Conservation (phyloP, 2,797 vertebrate genomes). For the Xiphorhynchus erythropygius region DNA sequence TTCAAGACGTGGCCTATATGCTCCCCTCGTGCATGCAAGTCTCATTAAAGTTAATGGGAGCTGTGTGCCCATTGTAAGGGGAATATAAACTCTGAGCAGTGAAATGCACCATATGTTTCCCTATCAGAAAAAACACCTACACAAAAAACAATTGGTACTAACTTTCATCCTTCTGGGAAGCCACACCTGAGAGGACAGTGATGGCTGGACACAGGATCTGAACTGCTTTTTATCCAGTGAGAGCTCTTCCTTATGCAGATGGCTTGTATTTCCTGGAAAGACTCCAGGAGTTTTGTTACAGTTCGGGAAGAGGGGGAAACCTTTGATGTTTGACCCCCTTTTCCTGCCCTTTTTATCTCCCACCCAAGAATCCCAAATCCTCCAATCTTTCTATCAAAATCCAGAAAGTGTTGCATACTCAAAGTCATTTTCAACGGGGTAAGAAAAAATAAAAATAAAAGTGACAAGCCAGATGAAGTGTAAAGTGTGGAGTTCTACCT, state of each 20-base stretch:
- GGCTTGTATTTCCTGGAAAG: not conserved
- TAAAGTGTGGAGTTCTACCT: not conserved
- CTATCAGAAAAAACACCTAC: not conserved
- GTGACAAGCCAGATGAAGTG: accelerated
- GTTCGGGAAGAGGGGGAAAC: not conserved
- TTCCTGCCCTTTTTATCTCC: not conserved
- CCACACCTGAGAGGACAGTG: not conserved
- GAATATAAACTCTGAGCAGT: not conserved
- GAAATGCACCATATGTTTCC: not conserved
- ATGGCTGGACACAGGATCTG: not conserved
- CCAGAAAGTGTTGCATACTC: not conserved
- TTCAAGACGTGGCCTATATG: not conserved
- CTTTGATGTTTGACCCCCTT: not conserved
- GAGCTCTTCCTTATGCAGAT: not conserved
- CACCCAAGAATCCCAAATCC: not conserved
- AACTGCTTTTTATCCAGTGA: not conserved
- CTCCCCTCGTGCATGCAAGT: not conserved
- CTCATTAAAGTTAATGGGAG: conserved; percentile 24
- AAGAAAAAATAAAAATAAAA: not conserved
- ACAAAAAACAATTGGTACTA: not conserved
- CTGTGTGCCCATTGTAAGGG: not conserved
- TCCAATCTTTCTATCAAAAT: not conserved
- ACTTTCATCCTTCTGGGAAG: not conserved
- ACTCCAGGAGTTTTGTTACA: not conserved
- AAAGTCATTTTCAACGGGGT: not conserved